Evolutionary conservation across 92 coral and sea anemone species (phyloP).

Genomic region (Epizoanthus scotinus): DNA sequence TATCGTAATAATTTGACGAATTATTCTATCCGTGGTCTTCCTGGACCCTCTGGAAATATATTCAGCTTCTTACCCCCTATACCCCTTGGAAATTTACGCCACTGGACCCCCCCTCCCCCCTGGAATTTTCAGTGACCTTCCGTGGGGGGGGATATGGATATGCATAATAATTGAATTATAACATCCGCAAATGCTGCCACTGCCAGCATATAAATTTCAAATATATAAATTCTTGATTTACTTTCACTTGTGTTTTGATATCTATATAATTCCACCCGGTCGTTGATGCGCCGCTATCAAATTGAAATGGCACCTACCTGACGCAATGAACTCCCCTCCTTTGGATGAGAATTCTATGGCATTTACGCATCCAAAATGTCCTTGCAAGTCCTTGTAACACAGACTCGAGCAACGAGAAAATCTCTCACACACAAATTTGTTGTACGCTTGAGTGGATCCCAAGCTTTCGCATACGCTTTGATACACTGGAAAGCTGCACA

Average conservation of each 20-base stretch:
- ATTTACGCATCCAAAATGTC: constrained; percentile 96
- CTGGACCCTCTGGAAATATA: no score
- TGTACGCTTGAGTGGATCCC: constrained; percentile 58
- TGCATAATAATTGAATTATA: no score
- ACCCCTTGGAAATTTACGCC: no score
- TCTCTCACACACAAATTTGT: constrained; percentile 62
- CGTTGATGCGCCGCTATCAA: neutral
- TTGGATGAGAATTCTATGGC: constrained; percentile 89
- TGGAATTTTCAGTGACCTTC: no score
- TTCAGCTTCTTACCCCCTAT: no score
- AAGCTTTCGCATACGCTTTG: constrained; percentile 56
- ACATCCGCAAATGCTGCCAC: no score
- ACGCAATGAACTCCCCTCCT: constrained; percentile 91
- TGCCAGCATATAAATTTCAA: no score
- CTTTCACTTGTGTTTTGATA: neutral
- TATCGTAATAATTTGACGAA: no score
- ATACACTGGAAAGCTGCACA: constrained; percentile 52
- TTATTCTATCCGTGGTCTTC: no score
- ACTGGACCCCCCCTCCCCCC: no score
- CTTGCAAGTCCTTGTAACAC: constrained; percentile 72
- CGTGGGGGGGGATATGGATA: no score
- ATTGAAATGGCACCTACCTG: constrained; percentile 63
- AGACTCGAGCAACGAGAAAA: constrained; percentile 68
- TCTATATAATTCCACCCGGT: neutral
- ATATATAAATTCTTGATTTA: no score